Evolutionary conservation across 2,888 invertebrate species (phyloP).

Genomic region (Tholera decimalis): DNA sequence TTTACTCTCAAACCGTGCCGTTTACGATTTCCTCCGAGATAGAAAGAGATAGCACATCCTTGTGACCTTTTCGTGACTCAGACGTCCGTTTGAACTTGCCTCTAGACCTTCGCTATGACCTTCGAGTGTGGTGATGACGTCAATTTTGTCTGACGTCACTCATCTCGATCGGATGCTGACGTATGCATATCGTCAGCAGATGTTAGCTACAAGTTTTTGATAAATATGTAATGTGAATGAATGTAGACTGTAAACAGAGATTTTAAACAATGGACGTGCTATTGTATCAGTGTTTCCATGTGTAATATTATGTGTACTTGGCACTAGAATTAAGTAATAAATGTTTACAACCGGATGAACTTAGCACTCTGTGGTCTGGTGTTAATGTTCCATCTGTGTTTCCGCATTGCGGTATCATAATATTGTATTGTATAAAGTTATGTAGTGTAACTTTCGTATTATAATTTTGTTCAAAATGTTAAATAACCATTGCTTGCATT

Average conservation of each 20-base stretch:
- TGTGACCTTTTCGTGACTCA: slow-evolving; percentile 52
- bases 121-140: slow-evolving; percentile 59
- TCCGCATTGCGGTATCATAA: slow-evolving; percentile 36
- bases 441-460: not conserved
- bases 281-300: no score
- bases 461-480: no score
- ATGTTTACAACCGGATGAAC: slow-evolving; percentile 30
- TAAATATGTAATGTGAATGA: not conserved
- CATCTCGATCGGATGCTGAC: slow-evolving; percentile 15
- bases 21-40: slow-evolving; percentile 11
- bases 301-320: no score
- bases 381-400: slow-evolving; percentile 20
- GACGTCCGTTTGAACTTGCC: slow-evolving; percentile 60
- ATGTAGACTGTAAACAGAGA: not conserved
- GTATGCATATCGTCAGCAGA: slow-evolving; percentile 3
- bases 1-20: slow-evolving; percentile 10
- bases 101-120: slow-evolving; percentile 56
- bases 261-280: not conserved
- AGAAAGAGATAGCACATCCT: slow-evolving; percentile 42
- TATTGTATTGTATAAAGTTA: not conserved
- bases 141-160: slow-evolving; percentile 45
- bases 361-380: slow-evolving; percentile 35
- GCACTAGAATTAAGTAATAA: slow-evolving; percentile 21
- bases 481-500: no score
- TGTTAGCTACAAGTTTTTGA: slow-evolving; percentile 9